Evolutionary conservation across 2,113 vertebrate species (phyloP).

Genomic region (Erythrolamprus reginae): DNA sequence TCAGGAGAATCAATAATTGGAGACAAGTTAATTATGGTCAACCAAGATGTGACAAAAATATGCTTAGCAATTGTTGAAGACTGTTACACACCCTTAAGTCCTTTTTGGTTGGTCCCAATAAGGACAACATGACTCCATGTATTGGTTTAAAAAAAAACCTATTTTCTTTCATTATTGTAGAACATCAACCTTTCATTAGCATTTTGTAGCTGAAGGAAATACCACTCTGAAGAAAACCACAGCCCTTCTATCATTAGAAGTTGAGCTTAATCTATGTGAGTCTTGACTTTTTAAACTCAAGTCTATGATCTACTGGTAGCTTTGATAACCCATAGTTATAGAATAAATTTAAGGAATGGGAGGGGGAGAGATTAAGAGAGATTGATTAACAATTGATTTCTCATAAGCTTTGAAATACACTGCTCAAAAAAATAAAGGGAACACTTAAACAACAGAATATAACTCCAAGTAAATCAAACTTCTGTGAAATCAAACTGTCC

Average conservation of each 20-base stretch:
- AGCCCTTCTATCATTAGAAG: neutral
- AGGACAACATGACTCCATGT: neutral
- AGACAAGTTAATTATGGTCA: neutral
- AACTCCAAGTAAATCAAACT: too few species aligned
- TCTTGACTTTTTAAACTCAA: neutral
- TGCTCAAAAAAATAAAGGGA: too few species aligned
- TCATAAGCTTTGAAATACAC: neutral
- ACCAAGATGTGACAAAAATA: neutral
- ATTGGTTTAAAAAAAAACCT: neutral
- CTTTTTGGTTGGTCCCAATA: neutral
- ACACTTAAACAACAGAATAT: too few species aligned
- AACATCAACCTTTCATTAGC: neutral
- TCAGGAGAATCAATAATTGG: neutral
- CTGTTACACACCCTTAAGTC: neutral
- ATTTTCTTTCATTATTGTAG: neutral
- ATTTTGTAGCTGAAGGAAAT: neutral
- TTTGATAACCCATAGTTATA: neutral
- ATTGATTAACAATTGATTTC: neutral
- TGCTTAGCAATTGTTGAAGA: neutral
- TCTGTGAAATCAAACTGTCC: too few species aligned
- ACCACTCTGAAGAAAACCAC: neutral
- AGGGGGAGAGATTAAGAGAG: too few species aligned
- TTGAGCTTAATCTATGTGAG: neutral
- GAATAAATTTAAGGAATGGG: neutral
- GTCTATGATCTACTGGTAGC: neutral